Conservation (phyloP, 2,113 vertebrate genomes). For the Bothrops jararaca region DNA sequence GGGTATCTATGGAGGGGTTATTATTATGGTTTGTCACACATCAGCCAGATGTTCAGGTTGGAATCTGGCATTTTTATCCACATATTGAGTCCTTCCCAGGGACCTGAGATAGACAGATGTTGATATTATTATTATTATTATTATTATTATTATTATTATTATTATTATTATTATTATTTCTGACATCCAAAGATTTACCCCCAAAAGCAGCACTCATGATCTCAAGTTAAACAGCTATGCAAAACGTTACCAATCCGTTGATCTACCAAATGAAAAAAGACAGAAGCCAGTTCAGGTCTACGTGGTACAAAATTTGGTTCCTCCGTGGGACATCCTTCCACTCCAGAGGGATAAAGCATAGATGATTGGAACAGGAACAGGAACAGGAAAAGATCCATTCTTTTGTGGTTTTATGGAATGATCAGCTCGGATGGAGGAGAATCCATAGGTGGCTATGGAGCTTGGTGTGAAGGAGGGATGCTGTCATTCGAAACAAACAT, state of each 20-base stretch:
- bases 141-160: background rate
- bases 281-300: background rate
- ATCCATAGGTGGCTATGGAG: conserved; percentile 3
- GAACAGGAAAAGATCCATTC: conserved; percentile 15
- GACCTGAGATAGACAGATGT: background rate
- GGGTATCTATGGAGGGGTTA: no score
- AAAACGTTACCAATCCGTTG: background rate
- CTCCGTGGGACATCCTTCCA: rapidly evolving
- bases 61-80: background rate
- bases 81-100: background rate
- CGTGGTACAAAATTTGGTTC: background rate
- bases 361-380: background rate
- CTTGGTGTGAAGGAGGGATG: background rate
- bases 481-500: conserved; percentile 36
- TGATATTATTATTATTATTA: background rate
- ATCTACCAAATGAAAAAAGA: rapidly evolving
- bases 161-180: background rate
- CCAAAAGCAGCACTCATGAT: rapidly evolving
- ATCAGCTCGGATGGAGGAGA: rapidly evolving
- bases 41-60: background rate
- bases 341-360: rapidly evolving
- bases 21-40: background rate
- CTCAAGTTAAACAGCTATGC: background rate
- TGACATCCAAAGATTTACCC: background rate
- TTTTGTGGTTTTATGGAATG: rapidly evolving